These are phyloP conservation scores for human (Homo sapiens) DNA, from an alignment of 2,113 vertebrate species.

Conservation along the genomic window DNA sequence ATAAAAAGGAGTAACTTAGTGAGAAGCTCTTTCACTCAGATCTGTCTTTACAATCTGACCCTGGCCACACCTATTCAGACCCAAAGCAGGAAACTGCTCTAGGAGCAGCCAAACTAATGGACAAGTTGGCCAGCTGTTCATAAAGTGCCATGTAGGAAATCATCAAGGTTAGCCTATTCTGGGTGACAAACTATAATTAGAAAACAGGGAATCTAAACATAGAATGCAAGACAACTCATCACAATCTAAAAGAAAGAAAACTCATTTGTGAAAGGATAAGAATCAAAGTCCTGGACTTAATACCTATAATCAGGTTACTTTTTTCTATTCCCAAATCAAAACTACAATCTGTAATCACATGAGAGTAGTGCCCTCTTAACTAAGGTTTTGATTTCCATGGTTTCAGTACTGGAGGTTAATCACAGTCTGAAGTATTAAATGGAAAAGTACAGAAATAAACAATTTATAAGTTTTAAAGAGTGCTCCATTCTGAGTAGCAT, in stretches of 20 bases:
- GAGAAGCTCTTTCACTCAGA: background rate
- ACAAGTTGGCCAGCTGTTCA: background rate
- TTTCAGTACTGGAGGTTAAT: background rate
- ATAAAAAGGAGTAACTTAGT: background rate
- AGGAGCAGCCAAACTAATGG: too few species aligned
- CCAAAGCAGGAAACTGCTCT: too few species aligned
- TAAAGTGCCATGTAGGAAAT: background rate
- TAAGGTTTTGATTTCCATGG: background rate
- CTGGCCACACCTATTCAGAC: too few species aligned
- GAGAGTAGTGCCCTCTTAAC: background rate
- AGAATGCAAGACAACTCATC: background rate
- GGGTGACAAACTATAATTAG: background rate
- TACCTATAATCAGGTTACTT: background rate
- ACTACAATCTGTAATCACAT: background rate
- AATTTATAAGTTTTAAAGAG: background rate
- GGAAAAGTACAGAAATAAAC: background rate
- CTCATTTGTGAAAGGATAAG: background rate
- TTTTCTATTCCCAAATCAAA: background rate
- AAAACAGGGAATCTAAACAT: background rate
- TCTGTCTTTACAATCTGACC: too few species aligned
- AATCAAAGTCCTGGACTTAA: background rate
- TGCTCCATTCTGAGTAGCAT: background rate
- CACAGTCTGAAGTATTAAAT: background rate
- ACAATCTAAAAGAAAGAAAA: background rate
- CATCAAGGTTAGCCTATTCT: background rate